Base-by-base conservation (phyloP, 2,888 invertebrate species). In the Ophion costatus region DNA sequence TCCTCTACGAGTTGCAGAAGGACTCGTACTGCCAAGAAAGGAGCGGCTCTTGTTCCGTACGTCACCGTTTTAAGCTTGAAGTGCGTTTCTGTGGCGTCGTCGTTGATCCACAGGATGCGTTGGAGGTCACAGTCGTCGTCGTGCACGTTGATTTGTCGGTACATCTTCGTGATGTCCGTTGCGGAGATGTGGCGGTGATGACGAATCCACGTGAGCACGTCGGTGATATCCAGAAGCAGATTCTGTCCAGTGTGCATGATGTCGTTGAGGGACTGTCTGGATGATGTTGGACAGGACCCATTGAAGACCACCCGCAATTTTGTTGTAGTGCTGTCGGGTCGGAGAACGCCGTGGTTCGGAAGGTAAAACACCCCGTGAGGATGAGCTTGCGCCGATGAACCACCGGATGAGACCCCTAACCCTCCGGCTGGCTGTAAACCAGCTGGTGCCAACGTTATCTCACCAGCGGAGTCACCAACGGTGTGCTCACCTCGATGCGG, bases 271-370 rank as follows among this genome's bases (percentile, higher is more conserved):
- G 93, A 92, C 2, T 78, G 24, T 0, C 90, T 91, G 0, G 88
- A 86, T 0, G 86, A 67, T 1, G 91, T 79, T 38, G 83, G 86
- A 5, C 88, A 0, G 5, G 92, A 91, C 0, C 89, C 92, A 57
- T 92, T 90, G 81, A 92, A 92, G 0, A 93, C 92, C 0, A 92
- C 91, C 6, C 91, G 74, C 0, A 91, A 24, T 57, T 91, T 91
- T 0, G 91, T 92, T 0, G 91, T 92, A 10, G 89, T 85, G 73
- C 91, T 91, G 6, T 83, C 76, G 14, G 89, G 78, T 24, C 90
- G 90, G 0, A 92, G 73, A 0, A 94, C 92, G 0, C 90, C 89
- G 77, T 93, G 83, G 17, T 77, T 63, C 0, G 82, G 78, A 1
- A 82, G 57, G n/a, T 69, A 80, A 17, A 75, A 82, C 1, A 17